These are phyloP conservation scores for Hipparchia sbordonii DNA, from an alignment of 2,888 invertebrate species.

Conservation along the genomic window DNA sequence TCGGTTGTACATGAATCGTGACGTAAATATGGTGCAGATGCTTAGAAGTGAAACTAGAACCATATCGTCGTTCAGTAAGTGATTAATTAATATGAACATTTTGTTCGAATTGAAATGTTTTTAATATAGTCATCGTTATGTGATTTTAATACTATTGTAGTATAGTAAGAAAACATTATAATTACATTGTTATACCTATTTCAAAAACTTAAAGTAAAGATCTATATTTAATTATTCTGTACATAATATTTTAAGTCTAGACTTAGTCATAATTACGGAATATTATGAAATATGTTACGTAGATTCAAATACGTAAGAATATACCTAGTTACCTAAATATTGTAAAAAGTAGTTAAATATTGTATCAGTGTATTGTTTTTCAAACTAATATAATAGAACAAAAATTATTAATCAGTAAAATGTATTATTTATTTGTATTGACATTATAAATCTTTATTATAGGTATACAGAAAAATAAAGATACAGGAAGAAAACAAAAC, in stretches of 20 bases:
- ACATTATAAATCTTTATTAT: too few species aligned
- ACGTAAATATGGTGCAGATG: not conserved
- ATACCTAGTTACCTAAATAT: not conserved
- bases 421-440: too few species aligned
- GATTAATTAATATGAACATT: not conserved
- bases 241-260: too few species aligned
- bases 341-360: not conserved
- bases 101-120: not conserved
- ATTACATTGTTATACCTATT: too few species aligned
- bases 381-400: too few species aligned
- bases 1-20: too few species aligned
- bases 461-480: too few species aligned
- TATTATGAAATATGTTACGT: not conserved
- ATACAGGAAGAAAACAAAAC: too few species aligned
- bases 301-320: constrained; percentile 7
- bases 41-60: constrained; percentile 27
- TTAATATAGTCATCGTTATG: constrained; percentile 1
- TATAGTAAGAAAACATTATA: too few species aligned
- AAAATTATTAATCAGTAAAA: too few species aligned
- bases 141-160: not conserved
- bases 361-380: not conserved
- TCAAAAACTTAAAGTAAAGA: too few species aligned
- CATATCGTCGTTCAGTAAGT: constrained; percentile 35
- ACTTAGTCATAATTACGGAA: not conserved
- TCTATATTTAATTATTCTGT: too few species aligned